A percentile compares a stretch with the other conserved stretches of the same genome.
phyloP scores from a whole-genome alignment of 2,797 vertebrate genomes.

The Platyrinchus mystaceus region DNA sequence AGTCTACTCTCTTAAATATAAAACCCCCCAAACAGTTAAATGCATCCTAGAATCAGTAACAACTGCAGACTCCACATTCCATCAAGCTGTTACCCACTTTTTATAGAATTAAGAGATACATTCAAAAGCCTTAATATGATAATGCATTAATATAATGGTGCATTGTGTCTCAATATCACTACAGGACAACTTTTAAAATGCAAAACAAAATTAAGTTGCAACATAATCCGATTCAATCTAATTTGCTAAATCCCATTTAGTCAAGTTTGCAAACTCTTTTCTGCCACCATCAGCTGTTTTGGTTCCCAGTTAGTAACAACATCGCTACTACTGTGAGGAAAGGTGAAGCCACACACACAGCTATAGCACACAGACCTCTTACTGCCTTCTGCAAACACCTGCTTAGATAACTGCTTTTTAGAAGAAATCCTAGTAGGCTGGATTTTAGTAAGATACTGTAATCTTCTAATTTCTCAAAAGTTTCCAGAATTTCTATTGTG shows the following conservation, averaged over 20 bases:
- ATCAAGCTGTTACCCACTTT: not conserved
- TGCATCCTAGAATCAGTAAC: not conserved
- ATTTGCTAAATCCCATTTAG: slow-evolving; percentile 63
- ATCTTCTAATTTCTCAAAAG: not conserved
- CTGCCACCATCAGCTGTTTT: slow-evolving; percentile 57
- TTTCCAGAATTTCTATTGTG: not conserved
- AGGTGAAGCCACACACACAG: not conserved
- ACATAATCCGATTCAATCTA: slow-evolving; percentile 8
- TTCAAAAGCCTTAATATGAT: slow-evolving; percentile 20
- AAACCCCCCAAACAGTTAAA: not conserved
- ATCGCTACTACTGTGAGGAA: not conserved
- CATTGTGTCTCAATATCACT: slow-evolving; percentile 19
- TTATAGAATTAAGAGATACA: slow-evolving; percentile 41
- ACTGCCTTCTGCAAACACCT: not conserved
- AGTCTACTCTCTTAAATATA: not conserved
- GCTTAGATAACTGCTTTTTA: not conserved
- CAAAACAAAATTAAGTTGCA: slow-evolving; percentile 52
- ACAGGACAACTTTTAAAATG: slow-evolving; percentile 26
- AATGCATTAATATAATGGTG: slow-evolving; percentile 40
- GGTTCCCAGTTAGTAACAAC: slow-evolving; percentile 25
- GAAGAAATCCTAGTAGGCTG: not conserved
- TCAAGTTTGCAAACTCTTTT: slow-evolving; percentile 21
- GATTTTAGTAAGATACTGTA: not conserved
- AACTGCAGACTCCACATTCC: not conserved
- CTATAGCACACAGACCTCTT: not conserved